Evolutionary conservation across 2,797 vertebrate species (phyloP).

Genomic region (Pangasius larnaudii): DNA sequence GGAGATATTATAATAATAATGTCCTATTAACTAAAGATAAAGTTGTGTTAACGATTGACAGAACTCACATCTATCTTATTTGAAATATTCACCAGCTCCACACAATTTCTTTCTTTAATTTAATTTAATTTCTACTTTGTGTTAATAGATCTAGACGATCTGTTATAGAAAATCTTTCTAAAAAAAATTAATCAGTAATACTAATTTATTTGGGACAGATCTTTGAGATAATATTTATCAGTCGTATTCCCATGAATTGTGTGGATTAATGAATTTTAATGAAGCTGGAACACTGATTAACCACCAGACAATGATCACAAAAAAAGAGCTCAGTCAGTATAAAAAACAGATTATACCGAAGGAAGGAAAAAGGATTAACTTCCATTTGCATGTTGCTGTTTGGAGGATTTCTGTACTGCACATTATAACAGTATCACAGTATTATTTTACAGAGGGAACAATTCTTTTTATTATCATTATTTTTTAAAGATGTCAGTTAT

Average conservation of each 20-base stretch:
- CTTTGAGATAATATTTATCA: background rate
- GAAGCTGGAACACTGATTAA: conserved; percentile 1
- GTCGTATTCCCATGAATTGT: background rate
- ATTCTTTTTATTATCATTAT: background rate
- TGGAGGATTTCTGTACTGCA: background rate
- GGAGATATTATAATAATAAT: background rate
- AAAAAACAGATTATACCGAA: conserved; percentile 1
- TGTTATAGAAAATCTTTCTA: background rate
- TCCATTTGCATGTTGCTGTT: background rate
- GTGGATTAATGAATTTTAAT: conserved; percentile 5
- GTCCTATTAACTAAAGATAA: background rate
- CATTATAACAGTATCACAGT: background rate
- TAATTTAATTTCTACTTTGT: background rate
- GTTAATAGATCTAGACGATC: background rate
- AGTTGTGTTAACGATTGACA: background rate
- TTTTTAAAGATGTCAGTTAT: background rate
- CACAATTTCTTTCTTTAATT: background rate
- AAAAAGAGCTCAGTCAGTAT: background rate
- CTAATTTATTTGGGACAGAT: background rate
- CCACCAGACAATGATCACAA: background rate
- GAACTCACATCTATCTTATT: background rate
- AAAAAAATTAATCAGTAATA: background rate
- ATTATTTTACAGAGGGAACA: background rate
- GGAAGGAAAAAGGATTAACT: background rate
- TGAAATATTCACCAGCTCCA: background rate